Base-by-base conservation (phyloP, 2,888 invertebrate genomes). In the Caradrina kadenii region DNA sequence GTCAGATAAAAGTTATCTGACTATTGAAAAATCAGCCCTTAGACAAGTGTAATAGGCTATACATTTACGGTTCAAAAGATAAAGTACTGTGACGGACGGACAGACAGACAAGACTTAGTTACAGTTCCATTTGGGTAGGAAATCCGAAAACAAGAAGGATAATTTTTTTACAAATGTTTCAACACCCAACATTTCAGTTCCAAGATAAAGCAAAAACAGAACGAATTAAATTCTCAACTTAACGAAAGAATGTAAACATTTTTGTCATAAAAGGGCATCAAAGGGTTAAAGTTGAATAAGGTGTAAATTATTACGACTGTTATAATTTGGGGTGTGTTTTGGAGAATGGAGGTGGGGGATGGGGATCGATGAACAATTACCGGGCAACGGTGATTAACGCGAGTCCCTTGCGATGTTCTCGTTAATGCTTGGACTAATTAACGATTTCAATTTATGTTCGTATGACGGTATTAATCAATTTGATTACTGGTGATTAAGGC, bases 361-460 rank as follows among this genome's bases (percentile, higher is more conserved):
- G 73, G 71, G 83, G 80, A 80, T 81, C 83, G 74, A 79, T 84
- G 85, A 86, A 86, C 85, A 86, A 88, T 88, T 82, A 86, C 85
- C 73, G 56, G 74, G 76, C 69, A 83, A 81, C 89, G 61, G 82
- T 86, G 83, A 89, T 87, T 85, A 87, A 87, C 84, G 84, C 69
- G 74, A 86, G 75, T 75, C 84, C 80, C 85, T 74, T 79, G 72
- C 80, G 73, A 83, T 85, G 70, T 76, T 35, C 70, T 79, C 85
- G 86, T 87, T 87, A 87, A 86, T 82, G 82, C 76, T 76, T 66
- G 74, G 71, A 75, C 82, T 86, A 88, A 89, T 87, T 85, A 88
- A 85, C 81, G 77, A 83, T 84, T 86, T 82, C 76, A 84, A 88
- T 85, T 86, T 81, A 81, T 82, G 69, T 81, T 85, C 52, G 49